Evolutionary conservation across 2,888 invertebrate species (phyloP), one percentile per base, ranked within the genome.

Genomic region (Dexiosoma caninum): DNA sequence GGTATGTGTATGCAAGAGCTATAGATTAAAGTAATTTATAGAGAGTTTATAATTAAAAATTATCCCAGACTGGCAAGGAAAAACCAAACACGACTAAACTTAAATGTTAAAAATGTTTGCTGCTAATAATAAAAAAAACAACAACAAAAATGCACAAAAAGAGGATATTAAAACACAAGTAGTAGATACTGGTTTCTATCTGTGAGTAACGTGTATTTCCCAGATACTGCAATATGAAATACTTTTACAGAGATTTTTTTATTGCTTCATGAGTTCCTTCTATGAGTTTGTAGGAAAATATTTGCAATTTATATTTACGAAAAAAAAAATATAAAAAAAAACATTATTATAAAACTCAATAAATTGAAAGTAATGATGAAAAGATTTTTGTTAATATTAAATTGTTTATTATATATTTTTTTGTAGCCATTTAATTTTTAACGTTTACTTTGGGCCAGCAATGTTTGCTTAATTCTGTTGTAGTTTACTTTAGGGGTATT

Each of bases 1-100:
- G 75, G 75, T 67, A 42, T 75, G 57, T 74, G 66, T 40, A 46
- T 77, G 72, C 40, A 64, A 64, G 71, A 74, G 60, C 72, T 77
- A 81, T 81, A 81, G 81, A 81, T 81, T 81, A 81, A 69, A 69
- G 81, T 77, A 81, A 81, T 81, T 81, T 81, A 77, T 81, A 72
- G 81, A 77, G 81, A 74, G 77, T 81, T 81, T 77, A 74, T 81
- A 81, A 81, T 81, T 81, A 81, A 77, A 77, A 81, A 81, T 72
- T 81, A 77, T 77, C 53, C 72, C 59, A 81, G 81, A 67, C 62
- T 81, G 62, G 67, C 69, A 64, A 16, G 55, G 23, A 53, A 53
- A 76, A 75, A 72, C 67, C 76, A 64, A 77, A 32, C 53, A 81
- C 60, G 60, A 71, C 62, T 70, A 75, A 78, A 70, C 70, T 78